Base-by-base conservation (phyloP, 1,140 invertebrate genomes). In the Nasonia vitripennis region DNA sequence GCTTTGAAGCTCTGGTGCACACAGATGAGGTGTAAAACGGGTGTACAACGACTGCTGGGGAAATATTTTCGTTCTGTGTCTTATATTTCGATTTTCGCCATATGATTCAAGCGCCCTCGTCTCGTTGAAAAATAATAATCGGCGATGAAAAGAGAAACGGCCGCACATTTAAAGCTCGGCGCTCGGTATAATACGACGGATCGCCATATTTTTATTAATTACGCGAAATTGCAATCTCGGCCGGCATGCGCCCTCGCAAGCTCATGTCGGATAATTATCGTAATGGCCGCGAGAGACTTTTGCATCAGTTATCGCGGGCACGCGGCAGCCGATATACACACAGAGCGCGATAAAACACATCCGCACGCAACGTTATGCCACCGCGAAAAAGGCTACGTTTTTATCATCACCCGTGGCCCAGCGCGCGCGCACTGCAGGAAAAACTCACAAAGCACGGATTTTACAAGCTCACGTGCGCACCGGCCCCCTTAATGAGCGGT, bases 171-270 rank as follows among this genome's bases (percentile, higher is more conserved):
- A 37, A 37, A 37, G 34, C 34, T 37, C 27, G 27, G 27, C 27
- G 1, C 34, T 37, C 5, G 3, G 4, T 37, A 37, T 37, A 37
- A 74, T 74, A 67, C 67, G 70, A 73, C 55, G 68, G 68, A 80
- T 80, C 23, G 45, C 20, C 37, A 73, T 82, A 86, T 78, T 78
- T 86, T 78, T 86, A 86, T 86, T 86, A 86, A 86, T 86, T 78
- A 86, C 20, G 12, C n/a, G 34, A 78, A 82, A 86, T 82, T 71
- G 48, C 74, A 78, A 82, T 51, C 62, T 86, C 51, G 17, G 2
- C 17, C 2, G 4, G 1, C 27, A 17, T 20, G 77, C 81, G 55
- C 74, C 37, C 27, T 27, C 1, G 27, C 27, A 27, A 27, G 67
- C 62, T 82, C 67, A 17, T 82, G 70, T 82, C 62, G 45, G 80